Percentiles rank a stretch among this genome's conserved stretches.
Conservation (phyloP, 2,888 invertebrate species). For the Amaurobius ferox region DNA sequence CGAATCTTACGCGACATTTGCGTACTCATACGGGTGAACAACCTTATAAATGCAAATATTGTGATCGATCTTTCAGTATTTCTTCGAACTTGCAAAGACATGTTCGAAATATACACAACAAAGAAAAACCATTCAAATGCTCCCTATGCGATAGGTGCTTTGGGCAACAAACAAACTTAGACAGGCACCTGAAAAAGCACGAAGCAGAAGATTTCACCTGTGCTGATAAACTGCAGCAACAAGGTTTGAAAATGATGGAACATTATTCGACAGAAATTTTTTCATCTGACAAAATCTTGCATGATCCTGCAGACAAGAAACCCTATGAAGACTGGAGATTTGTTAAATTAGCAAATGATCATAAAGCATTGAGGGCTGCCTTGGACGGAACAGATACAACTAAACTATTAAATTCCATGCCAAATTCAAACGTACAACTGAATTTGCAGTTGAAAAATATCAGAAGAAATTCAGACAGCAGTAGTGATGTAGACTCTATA, state of each 20-base stretch:
- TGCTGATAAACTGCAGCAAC: constrained; percentile 81
- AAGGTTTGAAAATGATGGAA: constrained; percentile 67
- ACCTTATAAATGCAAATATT: constrained; percentile 98
- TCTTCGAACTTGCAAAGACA: constrained; percentile 98
- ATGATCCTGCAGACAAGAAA: background rate
- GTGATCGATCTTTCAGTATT: constrained; percentile 97
- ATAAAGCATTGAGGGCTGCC: constrained; percentile 1
- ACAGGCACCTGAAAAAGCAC: constrained; percentile 97
- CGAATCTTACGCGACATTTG: constrained; percentile 96
- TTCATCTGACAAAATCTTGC: background rate
- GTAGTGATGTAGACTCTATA: constrained; percentile 18
- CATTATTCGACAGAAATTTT: too few relatives aligned
- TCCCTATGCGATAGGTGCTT: constrained; percentile 96
- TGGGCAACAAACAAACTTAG: constrained; percentile 98
- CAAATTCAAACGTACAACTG: background rate
- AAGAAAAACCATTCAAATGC: constrained; percentile 97
- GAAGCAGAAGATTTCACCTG: constrained; percentile 85
- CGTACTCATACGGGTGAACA: constrained; percentile 99
- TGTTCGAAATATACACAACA: constrained; percentile 98
- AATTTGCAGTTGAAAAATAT: background rate
- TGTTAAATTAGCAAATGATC: background rate
- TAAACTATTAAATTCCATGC: background rate
- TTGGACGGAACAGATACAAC: constrained; percentile 12
- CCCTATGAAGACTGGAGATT: background rate
- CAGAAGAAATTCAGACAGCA: constrained; percentile 10